These are phyloP conservation scores for Agrilus biguttatus DNA, from an alignment of 2,888 invertebrate genomes.

Conservation along the genomic window DNA sequence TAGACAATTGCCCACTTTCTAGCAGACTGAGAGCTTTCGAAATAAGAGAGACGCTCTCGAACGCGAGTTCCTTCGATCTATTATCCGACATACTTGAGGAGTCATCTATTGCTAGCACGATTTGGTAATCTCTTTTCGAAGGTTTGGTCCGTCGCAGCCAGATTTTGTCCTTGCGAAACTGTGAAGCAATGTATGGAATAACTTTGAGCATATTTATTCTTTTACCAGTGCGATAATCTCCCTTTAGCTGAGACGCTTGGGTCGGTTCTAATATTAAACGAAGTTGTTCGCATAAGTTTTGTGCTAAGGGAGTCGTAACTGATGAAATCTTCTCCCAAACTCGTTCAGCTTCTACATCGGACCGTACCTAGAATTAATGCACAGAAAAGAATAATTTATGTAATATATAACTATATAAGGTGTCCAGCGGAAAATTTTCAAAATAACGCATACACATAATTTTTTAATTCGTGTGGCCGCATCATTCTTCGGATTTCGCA, in stretches of 20 bases:
- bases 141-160: conserved; percentile 95
- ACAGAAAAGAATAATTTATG: conserved; percentile 4
- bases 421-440: no score
- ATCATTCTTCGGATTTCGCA: no score
- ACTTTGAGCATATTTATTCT: conserved; percentile 97
- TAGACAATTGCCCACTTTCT: conserved; percentile 85
- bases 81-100: conserved; percentile 85
- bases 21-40: conserved; percentile 78
- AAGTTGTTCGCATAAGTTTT: conserved; percentile 84
- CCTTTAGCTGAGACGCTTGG: conserved; percentile 77
- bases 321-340: conserved; percentile 50
- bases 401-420: neutral
- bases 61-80: conserved; percentile 78
- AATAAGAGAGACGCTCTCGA: conserved; percentile 88
- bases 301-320: conserved; percentile 48
- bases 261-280: conserved; percentile 92
- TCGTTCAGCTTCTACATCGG: conserved; percentile 31
- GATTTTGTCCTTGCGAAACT: conserved; percentile 97
- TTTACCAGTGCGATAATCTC: conserved; percentile 93
- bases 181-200: conserved; percentile 96
- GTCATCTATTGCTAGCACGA: conserved; percentile 92
- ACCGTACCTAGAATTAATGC: conserved; percentile 19
- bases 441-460: no score
- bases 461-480: no score
- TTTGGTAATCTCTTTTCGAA: conserved; percentile 90